Base-by-base conservation (phyloP, 2,797 vertebrate species). In the Pangasius larnaudii region DNA sequence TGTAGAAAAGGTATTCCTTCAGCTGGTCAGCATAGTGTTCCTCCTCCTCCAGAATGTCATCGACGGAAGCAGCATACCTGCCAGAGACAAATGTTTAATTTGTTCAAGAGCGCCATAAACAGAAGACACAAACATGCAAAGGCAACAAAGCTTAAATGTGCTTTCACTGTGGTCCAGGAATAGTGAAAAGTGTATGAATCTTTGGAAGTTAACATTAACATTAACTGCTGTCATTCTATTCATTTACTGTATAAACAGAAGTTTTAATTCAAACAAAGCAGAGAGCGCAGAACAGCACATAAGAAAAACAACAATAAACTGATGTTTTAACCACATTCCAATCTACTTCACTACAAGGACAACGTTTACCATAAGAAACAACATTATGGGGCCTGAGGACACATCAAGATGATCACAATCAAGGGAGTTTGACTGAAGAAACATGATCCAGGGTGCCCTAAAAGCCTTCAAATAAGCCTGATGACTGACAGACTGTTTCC, bases 11-110 rank as follows among this genome's bases (percentile, higher is more conserved):
- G 91, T 99, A 99, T 61, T 99, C 98, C 89, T 99, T 99, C 89
- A 99, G 95, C 83, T 99, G 98, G 91, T 99, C 98, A 3, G 98
- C 98, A 85, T 99, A 99, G 92, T 98, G 98, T 33, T 99, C 98
- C 84, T 99, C 98, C 91, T 99, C 98, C 92, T 99, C 98, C 89
- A 99, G 92, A 91, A 99, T 99, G 71, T 99, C 98, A 91, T 99
- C 98, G 84, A 99, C 97, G 51, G 98, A 99, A 65, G 97, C 96
- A 11, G 98, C 98, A 18, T 98, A 99, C 67, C 98, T 99, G 90
- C 88, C 30, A 71, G 49, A 67, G 49, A 86, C 53, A 24, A 24
- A 74, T 11, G 39, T 58, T 80, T 56, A 22, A 81, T 61, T 81
- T n/a, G 13, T 42, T 51, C 42, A 33, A 30, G 42, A 49, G 27